A percentile compares a stretch with the other conserved stretches of the same genome.
phyloP scores from a whole-genome alignment of 2,888 invertebrate genomes.

The Xanthia icteritia region DNA sequence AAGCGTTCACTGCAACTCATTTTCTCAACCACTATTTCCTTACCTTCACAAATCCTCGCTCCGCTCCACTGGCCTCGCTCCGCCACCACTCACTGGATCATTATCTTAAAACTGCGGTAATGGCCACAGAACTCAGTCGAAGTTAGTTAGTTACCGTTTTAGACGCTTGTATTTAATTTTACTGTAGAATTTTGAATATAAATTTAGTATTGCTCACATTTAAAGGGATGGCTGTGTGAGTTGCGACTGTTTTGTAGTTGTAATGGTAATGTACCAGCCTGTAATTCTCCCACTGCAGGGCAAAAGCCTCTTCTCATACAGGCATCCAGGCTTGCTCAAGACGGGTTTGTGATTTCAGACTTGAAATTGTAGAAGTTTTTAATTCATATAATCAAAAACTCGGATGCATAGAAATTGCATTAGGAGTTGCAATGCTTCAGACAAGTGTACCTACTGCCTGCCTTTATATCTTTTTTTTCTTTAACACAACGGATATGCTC shows the following conservation, averaged over 20 bases:
- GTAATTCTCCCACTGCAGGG: too few species aligned
- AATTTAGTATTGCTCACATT: conserved; percentile 46
- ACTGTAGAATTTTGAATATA: conserved; percentile 53
- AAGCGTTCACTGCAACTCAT: not conserved
- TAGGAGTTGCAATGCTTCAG: not conserved
- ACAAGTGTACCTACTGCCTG: not conserved
- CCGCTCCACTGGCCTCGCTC: conserved; percentile 22
- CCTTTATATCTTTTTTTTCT: too few species aligned
- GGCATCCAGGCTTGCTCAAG: not conserved
- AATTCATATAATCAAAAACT: not conserved
- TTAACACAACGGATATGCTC: too few species aligned
- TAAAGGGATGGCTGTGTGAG: not conserved
- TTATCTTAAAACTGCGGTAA: conserved; percentile 63
- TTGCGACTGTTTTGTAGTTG: not conserved
- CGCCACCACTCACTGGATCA: conserved; percentile 33
- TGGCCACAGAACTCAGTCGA: conserved; percentile 54
- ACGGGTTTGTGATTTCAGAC: not conserved
- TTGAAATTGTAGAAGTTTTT: not conserved
- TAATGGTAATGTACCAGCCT: not conserved
- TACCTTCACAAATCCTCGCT: conserved; percentile 7
- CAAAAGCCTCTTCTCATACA: not conserved
- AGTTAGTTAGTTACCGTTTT: conserved; percentile 67
- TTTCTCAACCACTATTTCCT: conserved; percentile 14
- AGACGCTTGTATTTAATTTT: conserved; percentile 66
- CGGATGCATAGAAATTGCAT: not conserved